Evolutionary conservation across 2,113 vertebrate genomes (phyloP).

Genomic region (Larimichthys polyactis): DNA sequence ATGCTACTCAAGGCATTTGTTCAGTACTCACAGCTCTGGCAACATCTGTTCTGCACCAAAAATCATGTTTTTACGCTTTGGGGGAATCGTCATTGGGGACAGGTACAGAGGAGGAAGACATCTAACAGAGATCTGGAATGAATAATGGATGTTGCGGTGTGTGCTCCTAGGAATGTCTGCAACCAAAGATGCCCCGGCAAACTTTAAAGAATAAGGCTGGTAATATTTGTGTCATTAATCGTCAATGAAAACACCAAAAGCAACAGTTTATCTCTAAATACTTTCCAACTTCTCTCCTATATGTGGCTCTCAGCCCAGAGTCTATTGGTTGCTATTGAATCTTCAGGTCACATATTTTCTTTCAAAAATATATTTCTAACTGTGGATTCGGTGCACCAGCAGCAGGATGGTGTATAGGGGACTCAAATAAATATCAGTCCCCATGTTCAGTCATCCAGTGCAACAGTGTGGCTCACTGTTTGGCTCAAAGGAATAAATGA

Average conservation of each 20-base stretch:
- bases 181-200: neutral
- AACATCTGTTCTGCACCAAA: neutral
- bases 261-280: neutral
- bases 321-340: neutral
- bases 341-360: too few species aligned
- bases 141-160: neutral
- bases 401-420: neutral
- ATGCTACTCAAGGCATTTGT: neutral
- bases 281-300: neutral
- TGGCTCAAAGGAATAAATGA: neutral
- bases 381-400: too few species aligned
- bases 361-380: too few species aligned
- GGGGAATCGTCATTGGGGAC: neutral
- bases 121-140: neutral
- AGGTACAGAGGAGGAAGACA: neutral
- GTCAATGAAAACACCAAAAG: neutral
- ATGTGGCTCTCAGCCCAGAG: neutral
- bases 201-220: neutral
- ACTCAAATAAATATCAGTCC: neutral
- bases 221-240: neutral
- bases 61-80: neutral
- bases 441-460: neutral
- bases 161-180: rapidly evolving
- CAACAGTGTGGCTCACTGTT: neutral
- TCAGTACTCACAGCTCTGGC: neutral